Evolutionary conservation across 2,113 vertebrate species (phyloP), one percentile per base, ranked within the genome.

Genomic region (Erythrolamprus reginae): DNA sequence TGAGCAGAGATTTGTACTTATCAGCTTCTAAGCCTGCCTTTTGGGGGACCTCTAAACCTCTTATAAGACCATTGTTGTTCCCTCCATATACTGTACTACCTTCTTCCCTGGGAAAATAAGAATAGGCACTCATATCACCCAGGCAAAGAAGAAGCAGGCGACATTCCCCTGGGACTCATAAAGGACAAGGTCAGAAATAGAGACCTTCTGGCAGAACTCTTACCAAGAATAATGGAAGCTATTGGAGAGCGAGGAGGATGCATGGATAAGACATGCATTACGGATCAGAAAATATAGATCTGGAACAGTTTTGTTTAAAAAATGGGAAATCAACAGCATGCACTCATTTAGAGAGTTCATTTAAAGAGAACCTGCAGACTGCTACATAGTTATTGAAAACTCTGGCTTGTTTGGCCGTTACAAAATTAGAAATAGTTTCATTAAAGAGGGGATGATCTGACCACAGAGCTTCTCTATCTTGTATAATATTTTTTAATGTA

Each of bases 221-320:
- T 77, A 77, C 5, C 19, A 42, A 77, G 53, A 51, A 83, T 50
- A n/a, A n/a, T 0, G 0, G 48, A 52, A 87, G 53, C 52, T 19
- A 15, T 86, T 4, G 89, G 33, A 56, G 82, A 84, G 33, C 42
- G 47, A 84, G 65, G 38, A 28, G 33, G 56, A n/a, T n/a, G n/a
- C 17, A 51, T 33, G 77, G 26, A 3, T 9, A 47, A 13, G 50
- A 12, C 12, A n/a, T 61, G n/a, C 88, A 92, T 93, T 47, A n/a
- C 23, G 84, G 53, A 48, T 15, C 86, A 88, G 42, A 0, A 0
- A 42, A 0, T n/a, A 0, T 1, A 48, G 33, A 33, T 70, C 6
- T 9, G 21, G 26, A 84, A 90, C 24, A 5, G 51, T 84, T 61
- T 15, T 83, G 28, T 24, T 86, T 51, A 51, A 89, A 89, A 93